Base-by-base conservation (phyloP, 2,797 vertebrate genomes). In the Phrynocephalus forsythii region DNA sequence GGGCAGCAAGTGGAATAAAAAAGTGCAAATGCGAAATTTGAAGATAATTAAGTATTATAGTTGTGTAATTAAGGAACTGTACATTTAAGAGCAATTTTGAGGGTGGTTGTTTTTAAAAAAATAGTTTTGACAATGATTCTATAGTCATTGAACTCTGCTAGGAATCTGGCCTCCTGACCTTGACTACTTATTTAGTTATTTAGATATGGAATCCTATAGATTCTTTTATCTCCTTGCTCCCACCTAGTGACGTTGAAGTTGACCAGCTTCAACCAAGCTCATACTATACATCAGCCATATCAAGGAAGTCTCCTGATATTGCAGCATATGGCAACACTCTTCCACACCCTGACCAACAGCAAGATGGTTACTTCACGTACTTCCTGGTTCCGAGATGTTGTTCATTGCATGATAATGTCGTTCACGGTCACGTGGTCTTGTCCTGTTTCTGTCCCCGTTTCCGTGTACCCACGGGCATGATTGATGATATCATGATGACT, bases 281-380 rank as follows among this genome's bases (percentile, higher is more conserved):
- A 44, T 44, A 44, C 48, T 18, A 56, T 30, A 71, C 18, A 71
- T 9, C 48, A 71, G 63, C 24, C 90, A 28, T 2, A 86, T 90
- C 52, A 91, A 89, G 90, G 88, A 88, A 0, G 82, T 92, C 92
- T 92, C 91, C 90, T 90, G 90, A 87, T 78, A 30, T 83, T 72
- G 76, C 3, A 16, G 89, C 90, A 91, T 90, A 89, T 94, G 93
- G 93, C 92, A 94, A 94, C 93, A 82, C 91, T 93, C 89, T 92
- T 89, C 88, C 88, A 87, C 0, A 8, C 38, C 38, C 86, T 44
- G 67, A 0, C 90, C 86, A 83, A 81, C 79, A 83, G 78, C n/a
- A 16, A 22, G 71, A 82, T 79, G 86, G 87, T 91, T 44, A 44
- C 38, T 44, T 44, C 38, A 44, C 38, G 38, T 44, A 3, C 38